Evolutionary conservation across 2,113 vertebrate species (phyloP).

Genomic region (Chloropsis hardwickii): DNA sequence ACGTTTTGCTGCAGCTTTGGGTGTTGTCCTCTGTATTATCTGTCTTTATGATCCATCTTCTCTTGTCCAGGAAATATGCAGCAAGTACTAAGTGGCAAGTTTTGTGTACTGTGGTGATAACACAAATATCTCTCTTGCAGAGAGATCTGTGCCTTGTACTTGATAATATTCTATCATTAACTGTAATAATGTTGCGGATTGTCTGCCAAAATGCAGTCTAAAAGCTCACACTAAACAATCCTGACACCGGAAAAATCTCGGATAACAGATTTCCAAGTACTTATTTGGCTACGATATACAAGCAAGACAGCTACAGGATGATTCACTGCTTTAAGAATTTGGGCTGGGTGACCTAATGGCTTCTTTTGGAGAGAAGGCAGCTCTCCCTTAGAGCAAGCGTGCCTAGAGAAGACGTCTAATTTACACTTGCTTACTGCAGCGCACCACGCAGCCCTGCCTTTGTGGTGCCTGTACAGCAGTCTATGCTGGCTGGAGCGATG

Average conservation of each 20-base stretch:
- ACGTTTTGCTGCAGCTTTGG: neutral
- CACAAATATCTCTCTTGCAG: neutral
- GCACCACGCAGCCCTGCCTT: neutral
- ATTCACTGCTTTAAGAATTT: neutral
- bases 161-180: neutral
- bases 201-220: neutral
- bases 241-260: neutral
- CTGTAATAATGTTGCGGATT: neutral
- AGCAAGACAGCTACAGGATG: neutral
- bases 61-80: neutral
- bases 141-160: neutral
- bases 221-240: neutral
- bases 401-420: neutral
- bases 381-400: neutral
- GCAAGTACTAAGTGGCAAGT: neutral
- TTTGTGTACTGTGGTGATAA: neutral
- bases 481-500: neutral
- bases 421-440: neutral
- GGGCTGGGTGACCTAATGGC: neutral
- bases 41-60: neutral
- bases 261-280: neutral
- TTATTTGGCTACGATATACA: neutral
- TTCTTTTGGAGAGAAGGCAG: neutral
- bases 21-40: neutral
- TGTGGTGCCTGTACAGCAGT: neutral